These are phyloP conservation scores for Trogon melanurus DNA, from an alignment of 2,113 vertebrate genomes.

Conservation along the genomic window DNA sequence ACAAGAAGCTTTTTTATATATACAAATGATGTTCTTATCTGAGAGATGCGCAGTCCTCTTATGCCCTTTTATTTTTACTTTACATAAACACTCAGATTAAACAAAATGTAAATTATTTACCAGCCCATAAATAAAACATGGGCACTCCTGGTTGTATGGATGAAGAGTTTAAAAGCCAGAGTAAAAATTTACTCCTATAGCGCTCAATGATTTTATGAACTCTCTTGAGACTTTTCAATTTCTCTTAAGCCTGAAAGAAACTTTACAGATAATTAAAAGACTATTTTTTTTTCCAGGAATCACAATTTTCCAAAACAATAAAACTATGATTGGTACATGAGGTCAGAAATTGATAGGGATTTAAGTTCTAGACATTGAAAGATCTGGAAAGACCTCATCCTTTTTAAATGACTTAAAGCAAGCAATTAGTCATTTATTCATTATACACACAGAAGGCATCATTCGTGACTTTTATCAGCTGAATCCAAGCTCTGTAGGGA, in stretches of 20 bases:
- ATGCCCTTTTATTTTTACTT: background rate
- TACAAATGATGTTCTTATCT: background rate
- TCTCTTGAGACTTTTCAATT: constrained; percentile 9
- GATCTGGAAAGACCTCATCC: background rate
- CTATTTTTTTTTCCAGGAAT: background rate
- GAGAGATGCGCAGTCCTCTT: background rate
- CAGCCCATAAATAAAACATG: constrained; percentile 8
- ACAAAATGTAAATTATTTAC: background rate
- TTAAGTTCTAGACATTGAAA: background rate
- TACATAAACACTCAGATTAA: background rate
- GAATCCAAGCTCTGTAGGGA: background rate
- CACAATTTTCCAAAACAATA: constrained; percentile 15
- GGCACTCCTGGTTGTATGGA: background rate
- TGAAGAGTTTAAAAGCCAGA: background rate
- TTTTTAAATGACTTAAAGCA: background rate
- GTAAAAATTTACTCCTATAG: background rate
- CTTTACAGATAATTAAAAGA: background rate
- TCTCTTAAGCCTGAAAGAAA: background rate
- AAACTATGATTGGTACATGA: background rate
- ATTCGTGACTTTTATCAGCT: background rate
- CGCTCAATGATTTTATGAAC: background rate
- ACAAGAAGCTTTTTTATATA: fast-evolving
- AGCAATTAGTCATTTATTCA: background rate
- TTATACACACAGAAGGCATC: background rate
- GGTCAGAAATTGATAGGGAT: background rate